phyloP scores from a whole-genome alignment of 35 echinoderm and acorn worm genomes.

The Patiria miniata region DNA sequence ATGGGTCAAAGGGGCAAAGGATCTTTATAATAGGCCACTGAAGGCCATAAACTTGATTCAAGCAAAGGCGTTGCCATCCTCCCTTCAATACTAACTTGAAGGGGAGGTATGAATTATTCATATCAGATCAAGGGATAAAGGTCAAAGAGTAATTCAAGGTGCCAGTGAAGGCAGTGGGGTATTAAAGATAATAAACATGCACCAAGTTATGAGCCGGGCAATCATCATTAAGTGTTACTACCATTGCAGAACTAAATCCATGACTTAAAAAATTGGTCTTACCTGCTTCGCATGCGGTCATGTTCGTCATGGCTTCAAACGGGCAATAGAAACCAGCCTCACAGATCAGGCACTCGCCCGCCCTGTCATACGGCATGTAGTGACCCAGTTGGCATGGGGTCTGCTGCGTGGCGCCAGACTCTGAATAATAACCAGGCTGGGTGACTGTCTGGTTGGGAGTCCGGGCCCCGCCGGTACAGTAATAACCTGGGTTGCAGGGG shows the following conservation, averaged over 20 bases:
- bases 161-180: no score
- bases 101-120: no score
- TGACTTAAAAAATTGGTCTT: neutral
- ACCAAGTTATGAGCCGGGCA: no score
- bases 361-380: slow-evolving; percentile 93
- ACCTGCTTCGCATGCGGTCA: slow-evolving; percentile 92
- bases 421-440: slow-evolving; percentile 85
- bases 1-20: no score
- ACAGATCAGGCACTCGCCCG: slow-evolving; percentile 75
- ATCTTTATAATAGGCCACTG: no score
- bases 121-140: no score
- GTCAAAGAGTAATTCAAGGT: no score
- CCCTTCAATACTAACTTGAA: no score
- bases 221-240: no score
- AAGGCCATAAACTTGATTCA: no score
- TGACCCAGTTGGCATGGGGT: slow-evolving; percentile 73
- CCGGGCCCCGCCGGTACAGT: slow-evolving; percentile 79
- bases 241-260: neutral
- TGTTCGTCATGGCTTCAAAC: slow-evolving; percentile 78
- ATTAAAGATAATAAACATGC: no score
- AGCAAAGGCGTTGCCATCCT: no score
- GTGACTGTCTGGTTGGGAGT: slow-evolving; percentile 91
- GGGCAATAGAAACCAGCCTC: slow-evolving; percentile 94
- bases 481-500: slow-evolving; percentile 85
- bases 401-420: slow-evolving; percentile 68